Evolutionary conservation across 1,140 invertebrate genomes (phyloP), one percentile per base, ranked within the genome.

Genomic region (Carcinoscorpius rotundicauda): DNA sequence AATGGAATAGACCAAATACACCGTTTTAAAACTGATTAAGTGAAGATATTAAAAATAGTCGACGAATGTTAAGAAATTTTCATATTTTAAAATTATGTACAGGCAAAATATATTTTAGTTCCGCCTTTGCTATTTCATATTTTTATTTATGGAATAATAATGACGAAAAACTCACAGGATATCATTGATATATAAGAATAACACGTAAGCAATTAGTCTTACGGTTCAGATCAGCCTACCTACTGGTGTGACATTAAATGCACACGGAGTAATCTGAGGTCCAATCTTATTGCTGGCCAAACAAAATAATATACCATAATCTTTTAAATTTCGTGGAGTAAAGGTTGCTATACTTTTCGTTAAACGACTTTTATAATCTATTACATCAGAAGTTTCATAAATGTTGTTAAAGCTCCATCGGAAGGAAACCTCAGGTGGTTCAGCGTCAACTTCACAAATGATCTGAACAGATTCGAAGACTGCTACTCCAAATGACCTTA

Each of bases 401-500:
- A 90, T 69, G 57, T 72, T 73, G 64, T 74, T 75, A 49, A 75
- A 67, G 58, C 68, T 69, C 73, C 73, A 75, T 52, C 66, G 68
- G 65, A 73, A 73, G 4, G 68, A 62, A 4, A 73, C 68, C 52
- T 67, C 63, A 9, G 66, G n/a, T 6, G 91, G 91, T 73, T 92
- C 89, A 65, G 89, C 86, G 71, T 91, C 89, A 64, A 93, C 89
- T 71, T 88, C 84, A 75, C 91, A 94, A 69, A 85, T 83, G 64
- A 94, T 77, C 52, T 83, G 82, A 10, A 90, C 85, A n/a, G 87
- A 89, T 76, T 93, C 91, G 73, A 89, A 86, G 72, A 89, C 89
- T 64, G 91, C 78, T 5, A 90, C 89, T 3, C 89, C 89, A 64
- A 70, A 72, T 10, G 64, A 61, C 87, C 84, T 73, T 89, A 88